These are phyloP conservation scores for Urosaurus nigricauda DNA, from an alignment of 2,797 vertebrate species.

Conservation along the genomic window DNA sequence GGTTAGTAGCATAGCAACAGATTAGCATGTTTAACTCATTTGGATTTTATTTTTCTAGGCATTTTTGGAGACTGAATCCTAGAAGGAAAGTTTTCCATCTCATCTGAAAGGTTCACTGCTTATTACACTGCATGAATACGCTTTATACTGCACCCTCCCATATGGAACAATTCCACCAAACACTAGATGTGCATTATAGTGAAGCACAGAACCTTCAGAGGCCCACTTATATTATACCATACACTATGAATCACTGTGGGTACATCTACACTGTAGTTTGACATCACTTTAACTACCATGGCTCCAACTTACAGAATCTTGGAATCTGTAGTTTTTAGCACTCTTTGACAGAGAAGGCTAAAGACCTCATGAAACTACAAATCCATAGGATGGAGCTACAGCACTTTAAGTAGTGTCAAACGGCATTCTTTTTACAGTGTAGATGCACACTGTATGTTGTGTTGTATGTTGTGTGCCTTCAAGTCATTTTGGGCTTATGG, in stretches of 20 bases:
- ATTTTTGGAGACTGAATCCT: not conserved
- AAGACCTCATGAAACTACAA: too few relatives aligned
- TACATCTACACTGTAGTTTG: too few relatives aligned
- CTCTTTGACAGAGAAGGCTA: too few relatives aligned
- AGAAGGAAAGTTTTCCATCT: not conserved
- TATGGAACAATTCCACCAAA: not conserved
- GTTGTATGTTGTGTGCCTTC: too few relatives aligned
- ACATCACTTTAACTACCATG: too few relatives aligned
- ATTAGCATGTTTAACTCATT: not conserved
- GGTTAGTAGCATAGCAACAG: not conserved
- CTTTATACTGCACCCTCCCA: not conserved
- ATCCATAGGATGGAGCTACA: too few relatives aligned
- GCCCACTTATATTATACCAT: not conserved
- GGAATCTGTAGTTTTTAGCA: too few relatives aligned
- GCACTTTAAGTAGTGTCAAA: too few relatives aligned
- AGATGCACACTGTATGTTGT: too few relatives aligned
- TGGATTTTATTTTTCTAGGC: not conserved
- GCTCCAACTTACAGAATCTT: too few relatives aligned
- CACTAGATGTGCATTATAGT: not conserved
- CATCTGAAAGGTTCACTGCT: not conserved
- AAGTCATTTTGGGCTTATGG: too few relatives aligned
- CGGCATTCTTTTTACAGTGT: too few relatives aligned
- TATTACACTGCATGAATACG: not conserved
- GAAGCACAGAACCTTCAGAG: not conserved
- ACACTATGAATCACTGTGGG: not conserved